phyloP scores from a whole-genome alignment of 2,888 invertebrate species.

The Lasioglossum morio region DNA sequence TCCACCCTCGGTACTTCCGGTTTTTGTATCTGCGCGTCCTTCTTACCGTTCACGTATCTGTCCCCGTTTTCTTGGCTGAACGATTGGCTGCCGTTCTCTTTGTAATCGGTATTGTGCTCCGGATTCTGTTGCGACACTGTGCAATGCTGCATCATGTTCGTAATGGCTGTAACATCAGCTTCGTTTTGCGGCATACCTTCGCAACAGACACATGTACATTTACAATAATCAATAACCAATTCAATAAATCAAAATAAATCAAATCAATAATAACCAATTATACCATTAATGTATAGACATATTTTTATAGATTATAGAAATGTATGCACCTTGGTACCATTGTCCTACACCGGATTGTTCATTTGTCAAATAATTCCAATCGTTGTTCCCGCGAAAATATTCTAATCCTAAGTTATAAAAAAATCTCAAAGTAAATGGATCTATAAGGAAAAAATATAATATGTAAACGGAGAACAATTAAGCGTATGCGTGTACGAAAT shows the following conservation, averaged over 20 bases:
- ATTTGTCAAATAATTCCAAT: constrained; percentile 72
- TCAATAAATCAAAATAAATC: too few relatives aligned
- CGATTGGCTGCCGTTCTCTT: constrained; percentile 15
- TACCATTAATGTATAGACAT: not conserved
- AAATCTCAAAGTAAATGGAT: constrained; percentile 88
- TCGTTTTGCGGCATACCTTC: constrained; percentile 42
- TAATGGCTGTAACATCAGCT: constrained; percentile 36
- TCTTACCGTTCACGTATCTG: constrained; percentile 21
- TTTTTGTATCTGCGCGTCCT: constrained; percentile 17
- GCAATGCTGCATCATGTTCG: constrained; percentile 51
- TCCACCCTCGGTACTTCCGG: constrained; percentile 50
- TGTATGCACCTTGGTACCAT: constrained; percentile 58
- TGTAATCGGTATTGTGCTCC: constrained; percentile 13
- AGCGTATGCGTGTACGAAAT: not conserved
- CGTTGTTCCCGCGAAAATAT: constrained; percentile 63
- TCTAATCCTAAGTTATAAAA: constrained; percentile 90
- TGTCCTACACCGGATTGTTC: constrained; percentile 66
- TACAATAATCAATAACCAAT: too few relatives aligned
- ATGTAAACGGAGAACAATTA: constrained; percentile 33
- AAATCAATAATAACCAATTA: too few relatives aligned
- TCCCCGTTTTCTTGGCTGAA: constrained; percentile 1
- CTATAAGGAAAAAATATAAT: constrained; percentile 80
- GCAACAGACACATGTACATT: constrained; percentile 4
- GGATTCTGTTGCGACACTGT: constrained; percentile 25
- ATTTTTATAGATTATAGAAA: not conserved